A percentile compares a stretch with the other conserved stretches of the same genome.
These are phyloP conservation scores for Drosophila insularis DNA, from an alignment of 1,140 invertebrate species.

Conservation along the genomic window DNA sequence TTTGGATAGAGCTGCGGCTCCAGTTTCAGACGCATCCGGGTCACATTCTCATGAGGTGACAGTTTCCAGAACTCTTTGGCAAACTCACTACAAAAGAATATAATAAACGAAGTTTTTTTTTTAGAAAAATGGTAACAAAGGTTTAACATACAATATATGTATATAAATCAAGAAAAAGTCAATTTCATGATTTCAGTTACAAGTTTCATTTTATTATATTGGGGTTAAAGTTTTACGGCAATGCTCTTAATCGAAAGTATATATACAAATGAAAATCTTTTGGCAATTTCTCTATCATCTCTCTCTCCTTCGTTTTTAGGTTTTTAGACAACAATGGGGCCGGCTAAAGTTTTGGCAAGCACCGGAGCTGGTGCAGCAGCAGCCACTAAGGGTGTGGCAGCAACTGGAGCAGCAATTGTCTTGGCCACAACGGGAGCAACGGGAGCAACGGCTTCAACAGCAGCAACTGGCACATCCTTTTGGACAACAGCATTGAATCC, in stretches of 20 bases:
- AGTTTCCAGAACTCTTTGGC: conserved; percentile 84
- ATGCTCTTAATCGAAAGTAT: conserved; percentile 81
- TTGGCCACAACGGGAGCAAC: conserved; percentile 72
- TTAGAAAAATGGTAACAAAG: too few relatives aligned
- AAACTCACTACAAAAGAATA: conserved; percentile 56
- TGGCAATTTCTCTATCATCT: conserved; percentile 47
- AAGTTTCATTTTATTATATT: conserved; percentile 62
- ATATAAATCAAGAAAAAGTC: not conserved
- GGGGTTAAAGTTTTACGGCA: conserved; percentile 79
- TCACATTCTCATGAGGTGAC: conserved; percentile 86
- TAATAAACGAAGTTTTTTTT: conserved; percentile 13
- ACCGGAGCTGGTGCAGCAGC: conserved; percentile 64
- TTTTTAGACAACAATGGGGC: conserved; percentile 68
- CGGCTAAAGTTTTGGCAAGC: conserved; percentile 65
- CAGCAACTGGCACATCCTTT: conserved; percentile 83
- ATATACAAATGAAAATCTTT: conserved; percentile 81
- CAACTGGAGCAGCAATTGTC: conserved; percentile 55
- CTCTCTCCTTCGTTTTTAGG: not conserved
- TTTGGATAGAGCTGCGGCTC: conserved; percentile 84
- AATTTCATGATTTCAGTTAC: conserved; percentile 13
- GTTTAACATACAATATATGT: not conserved
- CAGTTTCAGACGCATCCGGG: conserved; percentile 86
- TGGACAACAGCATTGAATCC: conserved; percentile 85
- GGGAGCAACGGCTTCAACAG: conserved; percentile 53
- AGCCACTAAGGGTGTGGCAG: conserved; percentile 40